Base-by-base conservation (phyloP, 2,888 invertebrate genomes). In the Ypsolopha scabrella region DNA sequence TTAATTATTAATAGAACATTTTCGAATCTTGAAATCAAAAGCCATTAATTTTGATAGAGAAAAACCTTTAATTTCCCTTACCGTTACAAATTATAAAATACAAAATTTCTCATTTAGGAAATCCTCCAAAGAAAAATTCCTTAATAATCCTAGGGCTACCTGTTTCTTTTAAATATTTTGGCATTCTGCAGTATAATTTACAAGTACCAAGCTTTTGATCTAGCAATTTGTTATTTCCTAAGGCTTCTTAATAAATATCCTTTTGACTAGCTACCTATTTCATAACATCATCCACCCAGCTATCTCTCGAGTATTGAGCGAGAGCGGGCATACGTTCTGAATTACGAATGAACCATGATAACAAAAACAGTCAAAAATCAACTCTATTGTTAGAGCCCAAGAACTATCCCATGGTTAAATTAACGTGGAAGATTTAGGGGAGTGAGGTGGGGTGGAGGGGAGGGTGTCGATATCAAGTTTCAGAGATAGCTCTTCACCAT, bases 321-420 rank as follows among this genome's bases (percentile, higher is more conserved):
- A 64, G 62, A 60, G 57, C 60, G 62, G 67, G 66, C 76, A 75
- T 77, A 77, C 74, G 71, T 66, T 72, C 66, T 61, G 62, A 62
- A 67, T 67, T 68, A 64, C 41, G 7, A 10, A 24, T 24, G 4
- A 24, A 24, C 24, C 24, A 24, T 24, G 24, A 24, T 24, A 3
- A 2, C 4, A 24, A 24, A 3, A 24, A 3, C 24, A 24, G 4
- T 24, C 24, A 24, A 24, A 24, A 24, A 3, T 24, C 24, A 24
- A 2, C 24, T 24, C 24, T 24, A 24, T 24, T 4, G 2, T 24
- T 2, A 24, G 24, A 24, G 24, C 24, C 24, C 4, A 24, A 24
- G 24, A 24, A 24, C 24, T 24, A 24, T 24, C 4, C 2, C 4
- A 24, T 24, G 24, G 2, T 24, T 24, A 3, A 24, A 24, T 2